These are phyloP conservation scores for Pelecanoides urinatrix DNA, from an alignment of 2,113 vertebrate species.

Conservation along the genomic window DNA sequence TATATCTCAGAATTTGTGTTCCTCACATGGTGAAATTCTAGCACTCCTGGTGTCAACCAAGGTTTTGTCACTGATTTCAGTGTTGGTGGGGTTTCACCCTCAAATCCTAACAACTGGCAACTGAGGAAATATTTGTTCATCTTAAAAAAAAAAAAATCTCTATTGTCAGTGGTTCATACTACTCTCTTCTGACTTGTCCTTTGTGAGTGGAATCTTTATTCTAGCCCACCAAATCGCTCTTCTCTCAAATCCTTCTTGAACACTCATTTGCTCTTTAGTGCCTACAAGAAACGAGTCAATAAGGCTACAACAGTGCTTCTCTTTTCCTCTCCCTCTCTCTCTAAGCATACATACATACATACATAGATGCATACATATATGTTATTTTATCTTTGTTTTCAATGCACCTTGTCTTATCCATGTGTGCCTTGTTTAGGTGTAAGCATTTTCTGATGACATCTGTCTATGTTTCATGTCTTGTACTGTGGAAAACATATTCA, in stretches of 20 bases:
- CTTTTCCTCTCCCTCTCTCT: background rate
- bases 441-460: background rate
- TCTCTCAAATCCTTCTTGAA: background rate
- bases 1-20: background rate
- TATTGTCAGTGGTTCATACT: background rate
- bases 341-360: rapidly evolving
- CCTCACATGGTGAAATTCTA: background rate
- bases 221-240: background rate
- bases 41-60: background rate
- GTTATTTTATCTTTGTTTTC: background rate
- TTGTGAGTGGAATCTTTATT: background rate
- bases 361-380: background rate
- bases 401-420: background rate
- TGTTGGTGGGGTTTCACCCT: background rate
- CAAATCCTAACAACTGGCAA: background rate
- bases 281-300: background rate
- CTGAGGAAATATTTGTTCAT: background rate
- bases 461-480: background rate
- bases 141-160: background rate
- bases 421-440: background rate
- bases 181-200: background rate
- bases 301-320: background rate
- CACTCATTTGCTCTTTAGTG: background rate
- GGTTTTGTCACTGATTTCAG: background rate
- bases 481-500: background rate